Evolutionary conservation across 2,113 vertebrate species (phyloP).

Genomic region (Eubucco bourcierii): DNA sequence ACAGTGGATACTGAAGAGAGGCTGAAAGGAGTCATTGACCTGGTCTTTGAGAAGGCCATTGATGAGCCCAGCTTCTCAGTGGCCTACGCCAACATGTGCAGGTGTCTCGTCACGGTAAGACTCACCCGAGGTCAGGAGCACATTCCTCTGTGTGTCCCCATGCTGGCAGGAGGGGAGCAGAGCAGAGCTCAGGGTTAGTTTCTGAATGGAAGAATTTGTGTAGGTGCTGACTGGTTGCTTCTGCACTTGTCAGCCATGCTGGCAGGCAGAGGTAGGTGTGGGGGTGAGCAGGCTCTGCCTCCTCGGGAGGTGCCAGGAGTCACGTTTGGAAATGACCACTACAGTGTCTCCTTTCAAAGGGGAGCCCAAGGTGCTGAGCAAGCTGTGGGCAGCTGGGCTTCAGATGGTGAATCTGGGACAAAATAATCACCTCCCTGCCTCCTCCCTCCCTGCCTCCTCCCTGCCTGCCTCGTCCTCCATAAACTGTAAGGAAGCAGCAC

Average conservation of each 20-base stretch:
- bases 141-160: background rate
- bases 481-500: background rate
- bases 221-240: no score
- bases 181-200: no score
- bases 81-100: constrained; percentile 98
- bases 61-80: constrained; percentile 97
- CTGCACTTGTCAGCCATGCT: rapidly evolving
- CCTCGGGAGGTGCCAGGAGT: no score
- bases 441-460: no score
- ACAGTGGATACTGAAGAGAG: constrained; percentile 96
- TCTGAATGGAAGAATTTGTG: no score
- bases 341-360: background rate
- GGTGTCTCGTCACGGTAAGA: constrained; percentile 92
- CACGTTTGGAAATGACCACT: no score
- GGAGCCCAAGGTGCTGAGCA: background rate
- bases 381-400: background rate
- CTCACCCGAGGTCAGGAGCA: background rate
- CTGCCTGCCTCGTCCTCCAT: no score
- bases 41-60: constrained; percentile 98
- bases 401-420: background rate
- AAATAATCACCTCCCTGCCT: no score
- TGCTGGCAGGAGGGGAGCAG: no score
- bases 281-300: no score
- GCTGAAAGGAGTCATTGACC: constrained; percentile 96
- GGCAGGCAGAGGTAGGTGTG: background rate